These are phyloP conservation scores for Argyresthia albistria DNA, from an alignment of 2,888 invertebrate species.

Conservation along the genomic window DNA sequence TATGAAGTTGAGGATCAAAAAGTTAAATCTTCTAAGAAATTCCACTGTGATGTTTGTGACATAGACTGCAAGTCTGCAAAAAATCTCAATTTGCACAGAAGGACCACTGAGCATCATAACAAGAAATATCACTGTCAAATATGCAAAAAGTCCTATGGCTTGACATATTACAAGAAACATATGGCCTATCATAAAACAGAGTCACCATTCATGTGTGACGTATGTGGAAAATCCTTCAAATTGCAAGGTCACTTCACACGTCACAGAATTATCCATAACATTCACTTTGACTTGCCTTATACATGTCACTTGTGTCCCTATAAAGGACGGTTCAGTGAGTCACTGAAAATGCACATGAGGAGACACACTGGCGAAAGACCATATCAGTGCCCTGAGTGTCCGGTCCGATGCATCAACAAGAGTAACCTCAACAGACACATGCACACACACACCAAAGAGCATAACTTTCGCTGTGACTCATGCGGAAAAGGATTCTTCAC, in stretches of 20 bases:
- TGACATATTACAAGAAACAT: constrained; percentile 43
- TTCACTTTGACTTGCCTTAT: constrained; percentile 39
- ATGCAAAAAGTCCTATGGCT: constrained; percentile 41
- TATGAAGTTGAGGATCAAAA: constrained; percentile 9
- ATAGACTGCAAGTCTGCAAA: constrained; percentile 32
- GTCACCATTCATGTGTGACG: constrained; percentile 43
- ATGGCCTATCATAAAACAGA: constrained; percentile 32
- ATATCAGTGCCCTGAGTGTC: constrained; percentile 49
- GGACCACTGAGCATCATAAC: constrained; percentile 44
- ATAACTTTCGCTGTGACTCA: constrained; percentile 44
- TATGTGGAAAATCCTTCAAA: constrained; percentile 50
- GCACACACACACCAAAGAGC: constrained; percentile 36
- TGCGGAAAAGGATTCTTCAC: constrained; percentile 49
- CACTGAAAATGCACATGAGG: constrained; percentile 57
- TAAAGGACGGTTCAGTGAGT: constrained; percentile 45
- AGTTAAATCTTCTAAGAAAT: constrained; percentile 13
- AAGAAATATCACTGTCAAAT: constrained; percentile 33
- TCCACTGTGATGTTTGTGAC: constrained; percentile 38
- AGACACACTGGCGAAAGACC: constrained; percentile 56
- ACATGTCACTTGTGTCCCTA: constrained; percentile 54
- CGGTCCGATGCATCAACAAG: constrained; percentile 45
- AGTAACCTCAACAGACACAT: constrained; percentile 56
- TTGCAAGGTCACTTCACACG: constrained; percentile 37
- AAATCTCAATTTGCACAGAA: constrained; percentile 39
- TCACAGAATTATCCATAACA: constrained; percentile 50